Conservation (phyloP, 1,140 invertebrate genomes). For the Epicauta chinensis region DNA sequence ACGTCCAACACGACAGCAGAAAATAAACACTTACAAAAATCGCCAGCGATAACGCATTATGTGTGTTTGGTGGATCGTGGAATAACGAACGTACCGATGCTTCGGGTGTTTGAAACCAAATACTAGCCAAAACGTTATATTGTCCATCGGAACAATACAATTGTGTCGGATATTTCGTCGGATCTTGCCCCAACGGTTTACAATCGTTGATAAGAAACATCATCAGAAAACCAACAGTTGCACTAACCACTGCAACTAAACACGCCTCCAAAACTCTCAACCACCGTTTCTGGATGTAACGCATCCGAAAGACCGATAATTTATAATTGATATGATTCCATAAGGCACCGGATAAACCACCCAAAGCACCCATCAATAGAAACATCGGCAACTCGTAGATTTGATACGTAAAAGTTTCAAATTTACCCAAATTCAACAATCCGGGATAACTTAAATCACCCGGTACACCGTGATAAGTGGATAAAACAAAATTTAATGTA, state of each 20-base stretch:
- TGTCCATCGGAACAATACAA: constrained; percentile 88
- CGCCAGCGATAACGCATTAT: constrained; percentile 69
- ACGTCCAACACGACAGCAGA: constrained; percentile 85
- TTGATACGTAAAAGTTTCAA: constrained; percentile 79
- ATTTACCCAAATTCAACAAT: constrained; percentile 95
- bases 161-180: constrained; percentile 71
- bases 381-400: constrained; percentile 90
- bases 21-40: constrained; percentile 87
- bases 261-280: constrained; percentile 82
- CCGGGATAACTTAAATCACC: constrained; percentile 71
- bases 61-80: constrained; percentile 85
- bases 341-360: constrained; percentile 86
- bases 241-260: constrained; percentile 74
- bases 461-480: constrained; percentile 75
- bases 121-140: constrained; percentile 82
- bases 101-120: constrained; percentile 98
- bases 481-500: constrained; percentile 86
- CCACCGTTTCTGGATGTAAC: constrained; percentile 52
- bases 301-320: constrained; percentile 80
- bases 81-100: constrained; percentile 87
- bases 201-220: constrained; percentile 88
- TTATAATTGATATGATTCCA: constrained; percentile 93
- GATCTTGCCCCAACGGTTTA: constrained; percentile 66
- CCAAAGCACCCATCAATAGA: constrained; percentile 80
- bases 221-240: constrained; percentile 79